Base-by-base conservation (phyloP, 1,140 invertebrate species). In the Galendromus occidentalis region DNA sequence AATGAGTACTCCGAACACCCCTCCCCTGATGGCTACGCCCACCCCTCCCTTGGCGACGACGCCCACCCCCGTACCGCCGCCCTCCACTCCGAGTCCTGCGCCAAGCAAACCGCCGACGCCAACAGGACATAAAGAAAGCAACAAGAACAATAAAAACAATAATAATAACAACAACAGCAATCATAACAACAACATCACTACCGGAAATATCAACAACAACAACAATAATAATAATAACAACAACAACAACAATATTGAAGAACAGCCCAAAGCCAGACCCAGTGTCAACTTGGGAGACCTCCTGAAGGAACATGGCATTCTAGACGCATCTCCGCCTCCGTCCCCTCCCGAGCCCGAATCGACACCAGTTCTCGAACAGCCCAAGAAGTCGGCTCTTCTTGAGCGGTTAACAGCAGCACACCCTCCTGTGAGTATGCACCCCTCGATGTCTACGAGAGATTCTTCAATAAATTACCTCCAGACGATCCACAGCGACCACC, bases 291-390 rank as follows among this genome's bases (percentile, higher is more conserved):
- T 72, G 63, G 71, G 69, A 63, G 71, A 72, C 28, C 33, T 72
- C 12, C 66, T 72, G 25, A 72, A 71, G 67, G 70, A 72, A 55
- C 66, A 67, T 64, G 72, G 72, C 18, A 72, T 72, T 42, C 66
- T 72, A 29, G 67, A 68, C 28, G 70, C 69, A 4, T 67, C 59
- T 22, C 51, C 55, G 17, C 65, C 69, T 42, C 67, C 67, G 14
- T 28, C 33, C 17, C 33, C 33, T 39, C 65, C 68, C 28, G 65
- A 66, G 25, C 65, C 69, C 14, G 67, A 68, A 14, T 63, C 69
- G 22, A 25, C 51, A 25, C 33, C 51, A 14, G 51, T 59, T 59
- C 51, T 59, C 51, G 51, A 59, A 59, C 51, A 25, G 51, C 51
- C 51, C 51, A 59, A 59, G 51, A 59, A 59, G 51, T 59, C 51